A percentile compares a stretch with the other conserved stretches of the same genome.
Evolutionary conservation across 2,888 invertebrate species (phyloP).

Genomic region (Drepanosiphum platanoidis): DNA sequence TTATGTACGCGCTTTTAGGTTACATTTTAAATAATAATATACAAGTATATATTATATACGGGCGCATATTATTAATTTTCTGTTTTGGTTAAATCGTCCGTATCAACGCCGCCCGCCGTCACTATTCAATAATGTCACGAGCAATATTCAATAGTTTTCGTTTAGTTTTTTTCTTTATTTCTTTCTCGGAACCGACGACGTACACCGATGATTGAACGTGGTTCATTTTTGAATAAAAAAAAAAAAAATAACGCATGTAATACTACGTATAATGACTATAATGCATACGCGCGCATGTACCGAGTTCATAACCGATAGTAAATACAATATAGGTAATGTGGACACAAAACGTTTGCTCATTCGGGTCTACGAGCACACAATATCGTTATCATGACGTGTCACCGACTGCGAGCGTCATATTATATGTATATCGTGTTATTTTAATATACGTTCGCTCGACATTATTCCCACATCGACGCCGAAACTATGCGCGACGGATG

Average conservation of each 20-base stretch:
- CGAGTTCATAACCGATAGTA: background rate
- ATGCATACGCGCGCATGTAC: background rate
- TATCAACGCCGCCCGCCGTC: background rate
- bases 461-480: background rate
- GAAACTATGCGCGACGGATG: background rate
- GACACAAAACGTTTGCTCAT: constrained; percentile 17
- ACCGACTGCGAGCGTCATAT: background rate
- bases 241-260: too few relatives aligned
- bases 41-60: too few relatives aligned
- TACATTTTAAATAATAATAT: too few relatives aligned
- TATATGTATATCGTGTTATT: background rate
- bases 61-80: constrained; percentile 16
- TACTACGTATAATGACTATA: too few relatives aligned
- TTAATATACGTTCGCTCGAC: background rate
- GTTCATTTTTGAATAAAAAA: background rate
- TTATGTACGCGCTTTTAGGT: too few relatives aligned
- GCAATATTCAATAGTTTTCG: constrained; percentile 16
- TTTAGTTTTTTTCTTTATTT: background rate
- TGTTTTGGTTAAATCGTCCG: background rate
- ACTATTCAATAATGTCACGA: constrained; percentile 11
- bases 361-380: background rate
- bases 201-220: constrained; percentile 9
- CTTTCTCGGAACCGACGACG: background rate
- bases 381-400: background rate
- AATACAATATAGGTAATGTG: background rate